These are phyloP conservation scores for Protophormia terraenovae DNA, from an alignment of 2,888 invertebrate genomes.

Conservation along the genomic window DNA sequence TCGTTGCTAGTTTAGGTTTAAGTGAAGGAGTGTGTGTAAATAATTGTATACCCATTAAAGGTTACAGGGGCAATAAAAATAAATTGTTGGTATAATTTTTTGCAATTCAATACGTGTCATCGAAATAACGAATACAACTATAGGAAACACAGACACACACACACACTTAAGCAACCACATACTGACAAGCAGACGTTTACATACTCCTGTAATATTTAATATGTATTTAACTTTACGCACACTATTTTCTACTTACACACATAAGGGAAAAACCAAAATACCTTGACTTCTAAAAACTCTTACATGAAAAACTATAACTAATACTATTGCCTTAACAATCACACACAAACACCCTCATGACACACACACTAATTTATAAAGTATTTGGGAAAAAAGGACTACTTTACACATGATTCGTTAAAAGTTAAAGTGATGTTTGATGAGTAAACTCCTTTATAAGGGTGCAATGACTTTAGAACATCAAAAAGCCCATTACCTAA, in stretches of 20 bases:
- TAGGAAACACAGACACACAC: background rate
- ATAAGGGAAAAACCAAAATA: background rate
- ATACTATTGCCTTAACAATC: background rate
- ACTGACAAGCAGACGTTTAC: background rate
- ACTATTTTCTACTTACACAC: background rate
- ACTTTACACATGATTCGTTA: background rate
- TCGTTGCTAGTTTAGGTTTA: background rate
- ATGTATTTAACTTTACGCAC: background rate
- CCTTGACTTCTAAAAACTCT: background rate
- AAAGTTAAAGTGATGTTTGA: conserved; percentile 22
- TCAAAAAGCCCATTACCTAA: conserved; percentile 4
- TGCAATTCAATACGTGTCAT: conserved; percentile 43
- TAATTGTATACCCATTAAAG: conserved; percentile 7
- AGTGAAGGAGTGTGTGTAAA: background rate
- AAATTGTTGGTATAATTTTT: conserved; percentile 53
- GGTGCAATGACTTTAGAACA: conserved; percentile 38
- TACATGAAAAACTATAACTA: background rate
- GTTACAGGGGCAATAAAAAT: conserved; percentile 48
- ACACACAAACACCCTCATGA: background rate
- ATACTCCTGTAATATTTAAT: background rate
- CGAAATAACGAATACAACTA: conserved; percentile 19
- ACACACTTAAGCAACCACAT: background rate
- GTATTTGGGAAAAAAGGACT: background rate
- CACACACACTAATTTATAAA: background rate
- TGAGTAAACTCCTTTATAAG: background rate